Evolutionary conservation across 2,797 vertebrate species (phyloP).

Genomic region (Phyllotis vaccarum): DNA sequence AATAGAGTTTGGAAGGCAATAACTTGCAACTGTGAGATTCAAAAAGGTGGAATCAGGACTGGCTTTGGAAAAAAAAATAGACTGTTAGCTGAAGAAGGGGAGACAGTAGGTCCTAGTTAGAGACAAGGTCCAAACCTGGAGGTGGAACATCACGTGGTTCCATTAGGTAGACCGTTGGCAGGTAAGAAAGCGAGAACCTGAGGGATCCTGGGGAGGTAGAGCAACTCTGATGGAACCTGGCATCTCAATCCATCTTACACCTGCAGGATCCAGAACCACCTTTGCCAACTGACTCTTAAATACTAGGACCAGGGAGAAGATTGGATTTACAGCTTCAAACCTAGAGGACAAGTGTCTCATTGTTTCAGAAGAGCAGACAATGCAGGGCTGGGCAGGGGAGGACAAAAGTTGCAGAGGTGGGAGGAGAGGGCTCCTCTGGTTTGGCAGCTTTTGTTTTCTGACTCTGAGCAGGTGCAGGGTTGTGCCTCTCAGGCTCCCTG

Average conservation of each 20-base stretch:
- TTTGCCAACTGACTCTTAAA: neutral
- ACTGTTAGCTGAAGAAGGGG: neutral
- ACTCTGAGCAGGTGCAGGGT: slow-evolving; percentile 14
- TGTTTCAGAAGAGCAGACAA: slow-evolving; percentile 21
- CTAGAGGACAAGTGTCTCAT: neutral
- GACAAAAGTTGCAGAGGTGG: too few species aligned
- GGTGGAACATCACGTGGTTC: neutral
- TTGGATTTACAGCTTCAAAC: neutral
- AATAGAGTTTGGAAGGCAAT: neutral
- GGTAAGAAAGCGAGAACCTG: too few species aligned
- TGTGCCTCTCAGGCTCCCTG: neutral
- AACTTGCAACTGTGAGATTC: neutral
- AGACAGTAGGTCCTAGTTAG: neutral
- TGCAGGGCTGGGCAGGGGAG: neutral
- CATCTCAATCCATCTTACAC: neutral
- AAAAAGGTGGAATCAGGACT: neutral
- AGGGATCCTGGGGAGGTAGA: neutral
- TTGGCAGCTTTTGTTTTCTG: neutral
- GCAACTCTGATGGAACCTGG: neutral
- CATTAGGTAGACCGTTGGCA: neutral
- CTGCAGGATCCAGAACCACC: neutral
- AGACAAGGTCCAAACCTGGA: neutral
- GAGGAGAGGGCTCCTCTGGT: neutral
- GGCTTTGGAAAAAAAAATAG: neutral
- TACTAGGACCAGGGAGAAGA: neutral